Base-by-base conservation (phyloP, 2,888 invertebrate species). In the Drosophila imparisetae region DNA sequence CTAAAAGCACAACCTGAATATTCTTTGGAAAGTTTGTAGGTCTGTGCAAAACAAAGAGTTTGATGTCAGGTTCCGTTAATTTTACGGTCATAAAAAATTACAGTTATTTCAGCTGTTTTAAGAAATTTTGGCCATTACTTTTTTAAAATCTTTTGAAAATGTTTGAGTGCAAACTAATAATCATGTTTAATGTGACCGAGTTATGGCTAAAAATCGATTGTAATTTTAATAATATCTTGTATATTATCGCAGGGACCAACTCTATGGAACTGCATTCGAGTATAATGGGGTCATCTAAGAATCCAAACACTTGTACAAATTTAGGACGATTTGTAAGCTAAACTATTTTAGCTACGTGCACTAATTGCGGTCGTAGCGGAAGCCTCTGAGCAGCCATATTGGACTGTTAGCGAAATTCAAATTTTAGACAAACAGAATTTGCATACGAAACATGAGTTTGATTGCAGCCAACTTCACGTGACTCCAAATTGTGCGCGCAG, bases 401-500 rank as follows among this genome's bases (percentile, higher is more conserved):
- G 34, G 15, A 53, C 24, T 34, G 53, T 24, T 15, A 34, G 15
- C 38, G 15, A 29, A 38, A 38, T 30, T 30, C 5, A 21, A 57
- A 30, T 30, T 15, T 4, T 1, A 21, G 30, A 21, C 21, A 0
- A 57, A 42, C 21, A 11, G 29, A 57, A 42, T 18, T n/a, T 32
- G 15, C 21, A 15, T 0, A 1, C 2, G 1, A 24, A 45, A 45
- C 5, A 8, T 24, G 1, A 15, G 8, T 24, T 27, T 27, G 2
- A 15, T 13, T 36, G 38, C 60, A 27, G 21, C 53, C 59, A 69
- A 69, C 52, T 38, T 68, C 21, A 45, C n/a, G 50, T 29, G 18
- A 36, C 48, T 32, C 6, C 8, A 0, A 15, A 49, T 8, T 36
- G 34, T 49, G 27, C 30, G 65, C 32, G 15, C 66, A 55, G 27